Conservation (phyloP, 92 coral and sea anemone species). For the Pocillopora grandis region DNA sequence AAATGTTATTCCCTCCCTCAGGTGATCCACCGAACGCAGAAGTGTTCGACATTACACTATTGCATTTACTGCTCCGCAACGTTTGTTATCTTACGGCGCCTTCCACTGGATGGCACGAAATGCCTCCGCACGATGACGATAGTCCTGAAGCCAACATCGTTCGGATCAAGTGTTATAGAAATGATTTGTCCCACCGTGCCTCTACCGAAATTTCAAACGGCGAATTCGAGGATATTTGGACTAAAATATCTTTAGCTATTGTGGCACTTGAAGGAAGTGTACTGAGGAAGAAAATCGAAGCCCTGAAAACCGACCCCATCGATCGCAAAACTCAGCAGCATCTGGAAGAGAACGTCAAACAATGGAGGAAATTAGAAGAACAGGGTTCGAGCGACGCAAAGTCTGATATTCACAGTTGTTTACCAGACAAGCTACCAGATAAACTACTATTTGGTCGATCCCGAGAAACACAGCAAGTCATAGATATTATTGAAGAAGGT, state of each 20-base stretch:
- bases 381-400: not conserved
- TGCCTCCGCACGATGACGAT: conserved; percentile 47
- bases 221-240: conserved; percentile 28
- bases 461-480: conserved; percentile 3
- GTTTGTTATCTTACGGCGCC: conserved; percentile 39
- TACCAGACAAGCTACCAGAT: conserved; percentile 15
- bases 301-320: conserved; percentile 34
- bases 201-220: conserved; percentile 9
- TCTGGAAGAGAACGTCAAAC: not conserved
- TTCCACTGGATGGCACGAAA: conserved; percentile 52
- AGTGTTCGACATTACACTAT: conserved; percentile 57
- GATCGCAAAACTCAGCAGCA: not conserved
- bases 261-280: conserved; percentile 13
- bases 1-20: conserved; percentile 38
- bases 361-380: not conserved
- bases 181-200: conserved; percentile 35
- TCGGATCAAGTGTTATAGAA: conserved; percentile 39
- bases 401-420: not conserved
- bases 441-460: conserved; percentile 16
- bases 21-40: conserved; percentile 45
- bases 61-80: conserved; percentile 47
- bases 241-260: conserved; percentile 24
- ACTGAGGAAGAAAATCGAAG: conserved; percentile 24
- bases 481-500: not conserved
- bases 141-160: conserved; percentile 42